phyloP scores from a whole-genome alignment of 2,797 vertebrate genomes.

The Pangasius macronema region DNA sequence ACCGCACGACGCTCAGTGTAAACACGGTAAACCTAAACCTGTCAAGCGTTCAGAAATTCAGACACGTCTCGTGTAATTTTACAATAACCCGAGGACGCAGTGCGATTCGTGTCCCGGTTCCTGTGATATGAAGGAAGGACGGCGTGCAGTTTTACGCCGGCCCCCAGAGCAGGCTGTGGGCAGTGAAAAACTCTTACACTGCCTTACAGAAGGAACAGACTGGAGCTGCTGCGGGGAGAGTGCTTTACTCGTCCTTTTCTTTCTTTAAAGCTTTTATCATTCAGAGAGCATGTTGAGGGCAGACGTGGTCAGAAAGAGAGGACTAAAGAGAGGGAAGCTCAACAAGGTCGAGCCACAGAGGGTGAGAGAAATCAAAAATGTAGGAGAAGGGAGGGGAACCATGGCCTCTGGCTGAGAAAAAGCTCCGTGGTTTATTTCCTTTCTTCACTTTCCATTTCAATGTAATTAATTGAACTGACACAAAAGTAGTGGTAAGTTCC shows the following conservation, averaged over 20 bases:
- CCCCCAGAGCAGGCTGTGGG: conserved; percentile 15
- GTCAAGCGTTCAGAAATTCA: not conserved
- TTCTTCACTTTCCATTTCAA: conserved; percentile 1
- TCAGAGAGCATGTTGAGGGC: conserved; percentile 30
- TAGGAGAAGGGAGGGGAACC: conserved; percentile 20
- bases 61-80: not conserved
- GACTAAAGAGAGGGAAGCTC: conserved; percentile 28
- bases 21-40: conserved; percentile 6
- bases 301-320: conserved; percentile 26
- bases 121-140: not conserved
- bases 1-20: not conserved
- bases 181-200: conserved; percentile 32
- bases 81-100: not conserved
- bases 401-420: not conserved
- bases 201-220: conserved; percentile 32
- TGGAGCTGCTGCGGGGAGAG: conserved; percentile 27
- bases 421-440: not conserved
- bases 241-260: conserved; percentile 42
- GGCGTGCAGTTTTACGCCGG: not conserved
- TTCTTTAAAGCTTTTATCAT: conserved; percentile 42
- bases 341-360: conserved; percentile 28
- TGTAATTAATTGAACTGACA: not conserved
- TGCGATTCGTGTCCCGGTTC: not conserved
- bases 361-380: conserved; percentile 38
- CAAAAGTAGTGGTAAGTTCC: not conserved